Conservation (phyloP, 2,113 vertebrate species). For the Geococcyx californianus region DNA sequence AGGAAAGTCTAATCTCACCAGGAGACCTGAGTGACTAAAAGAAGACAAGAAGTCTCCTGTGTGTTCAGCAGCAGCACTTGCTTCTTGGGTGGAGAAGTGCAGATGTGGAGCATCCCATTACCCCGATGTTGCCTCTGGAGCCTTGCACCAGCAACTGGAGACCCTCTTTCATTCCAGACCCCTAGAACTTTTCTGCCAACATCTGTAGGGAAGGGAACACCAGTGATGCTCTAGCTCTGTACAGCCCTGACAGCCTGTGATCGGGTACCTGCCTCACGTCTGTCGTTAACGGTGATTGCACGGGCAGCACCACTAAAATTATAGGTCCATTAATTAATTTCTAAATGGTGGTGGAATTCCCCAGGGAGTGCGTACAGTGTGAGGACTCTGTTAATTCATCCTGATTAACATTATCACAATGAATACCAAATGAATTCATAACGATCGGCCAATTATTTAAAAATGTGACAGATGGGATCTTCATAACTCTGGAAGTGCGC, state of each 20-base stretch:
- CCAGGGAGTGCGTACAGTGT: background rate
- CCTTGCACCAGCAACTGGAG: background rate
- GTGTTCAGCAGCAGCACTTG: background rate
- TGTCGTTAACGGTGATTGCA: background rate
- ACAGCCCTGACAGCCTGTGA: background rate
- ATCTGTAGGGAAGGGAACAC: background rate
- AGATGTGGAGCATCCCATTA: background rate
- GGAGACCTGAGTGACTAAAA: background rate
- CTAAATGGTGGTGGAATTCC: conserved; percentile 29
- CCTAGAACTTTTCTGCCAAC: background rate
- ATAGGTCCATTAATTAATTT: conserved; percentile 59
- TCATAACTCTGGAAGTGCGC: background rate
- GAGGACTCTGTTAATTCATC: conserved; percentile 66
- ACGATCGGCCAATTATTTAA: conserved; percentile 59
- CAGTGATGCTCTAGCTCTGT: background rate
- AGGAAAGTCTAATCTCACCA: rapidly evolving
- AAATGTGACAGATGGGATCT: conserved; percentile 62
- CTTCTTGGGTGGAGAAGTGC: background rate
- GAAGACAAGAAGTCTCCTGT: background rate
- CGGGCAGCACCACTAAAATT: conserved; percentile 35
- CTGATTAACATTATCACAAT: conserved; percentile 63
- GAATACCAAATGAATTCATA: conserved; percentile 65
- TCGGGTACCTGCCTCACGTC: background rate
- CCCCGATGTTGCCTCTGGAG: background rate
- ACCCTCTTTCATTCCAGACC: background rate